A percentile compares a stretch with the other conserved stretches of the same genome.
Evolutionary conservation across 1,140 invertebrate genomes (phyloP).

Genomic region (Theocolax elegans): DNA sequence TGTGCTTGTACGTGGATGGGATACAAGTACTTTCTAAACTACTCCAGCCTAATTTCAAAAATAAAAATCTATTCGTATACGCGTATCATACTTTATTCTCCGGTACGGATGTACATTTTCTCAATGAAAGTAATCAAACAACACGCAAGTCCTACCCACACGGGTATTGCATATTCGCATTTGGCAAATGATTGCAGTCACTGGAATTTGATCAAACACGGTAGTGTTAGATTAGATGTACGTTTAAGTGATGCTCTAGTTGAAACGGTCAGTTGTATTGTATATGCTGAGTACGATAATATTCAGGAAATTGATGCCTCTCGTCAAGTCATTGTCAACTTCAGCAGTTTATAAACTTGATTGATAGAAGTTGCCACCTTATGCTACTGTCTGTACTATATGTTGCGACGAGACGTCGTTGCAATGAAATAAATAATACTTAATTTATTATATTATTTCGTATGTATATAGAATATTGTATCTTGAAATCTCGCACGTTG

Average conservation of each 20-base stretch:
- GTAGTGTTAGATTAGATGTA: constrained; percentile 48
- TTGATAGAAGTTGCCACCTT: too few species aligned
- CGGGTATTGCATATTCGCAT: background rate
- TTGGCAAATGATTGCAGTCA: constrained; percentile 1
- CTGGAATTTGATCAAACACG: constrained; percentile 33
- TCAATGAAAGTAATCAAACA: background rate
- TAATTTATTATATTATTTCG: too few species aligned
- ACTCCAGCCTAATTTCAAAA: constrained; percentile 44
- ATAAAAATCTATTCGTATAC: too few species aligned
- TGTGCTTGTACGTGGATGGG: constrained; percentile 57
- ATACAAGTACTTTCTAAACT: constrained; percentile 45
- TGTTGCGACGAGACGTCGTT: too few species aligned
- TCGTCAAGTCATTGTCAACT: constrained; percentile 48
- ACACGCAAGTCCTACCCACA: background rate
- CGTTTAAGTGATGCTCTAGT: constrained; percentile 49
- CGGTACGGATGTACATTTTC: background rate
- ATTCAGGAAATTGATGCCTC: constrained; percentile 51
- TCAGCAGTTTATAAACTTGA: too few species aligned
- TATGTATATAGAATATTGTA: too few species aligned
- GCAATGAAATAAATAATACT: too few species aligned
- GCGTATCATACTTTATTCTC: background rate
- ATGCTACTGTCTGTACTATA: too few species aligned
- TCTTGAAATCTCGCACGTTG: too few species aligned
- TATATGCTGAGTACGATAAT: constrained; percentile 57
- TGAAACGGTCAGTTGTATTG: constrained; percentile 52